Percentiles rank a stretch among this genome's conserved stretches.
Conservation (phyloP, 2,797 vertebrate species). For the Avahi laniger region DNA sequence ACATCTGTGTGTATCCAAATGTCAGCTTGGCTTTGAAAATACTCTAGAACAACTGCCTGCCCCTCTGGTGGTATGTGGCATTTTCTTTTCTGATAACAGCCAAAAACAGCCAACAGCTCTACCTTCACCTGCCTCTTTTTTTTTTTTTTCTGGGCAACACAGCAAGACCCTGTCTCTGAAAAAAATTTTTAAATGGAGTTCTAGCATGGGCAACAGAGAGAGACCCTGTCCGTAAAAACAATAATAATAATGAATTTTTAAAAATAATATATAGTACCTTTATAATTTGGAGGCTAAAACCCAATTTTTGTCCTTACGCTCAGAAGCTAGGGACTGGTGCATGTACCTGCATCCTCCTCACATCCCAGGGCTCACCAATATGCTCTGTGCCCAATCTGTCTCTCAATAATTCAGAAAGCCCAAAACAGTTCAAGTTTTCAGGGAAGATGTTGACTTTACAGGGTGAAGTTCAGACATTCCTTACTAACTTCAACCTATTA, state of each 20-base stretch:
- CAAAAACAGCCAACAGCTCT: background rate
- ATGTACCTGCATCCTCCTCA: background rate
- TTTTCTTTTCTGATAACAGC: conserved; percentile 6
- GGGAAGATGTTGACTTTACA: background rate
- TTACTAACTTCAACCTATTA: background rate
- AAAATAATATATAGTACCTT: background rate
- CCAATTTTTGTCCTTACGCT: background rate
- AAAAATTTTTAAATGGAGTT: too few species aligned
- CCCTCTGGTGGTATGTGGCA: background rate
- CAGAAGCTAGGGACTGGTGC: background rate
- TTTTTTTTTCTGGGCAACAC: too few species aligned
- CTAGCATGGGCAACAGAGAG: too few species aligned
- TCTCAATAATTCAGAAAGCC: background rate
- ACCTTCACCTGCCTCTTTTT: background rate
- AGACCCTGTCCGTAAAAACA: too few species aligned
- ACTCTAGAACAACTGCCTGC: too few species aligned
- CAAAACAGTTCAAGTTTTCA: background rate
- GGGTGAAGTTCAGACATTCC: background rate
- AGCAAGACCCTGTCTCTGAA: too few species aligned
- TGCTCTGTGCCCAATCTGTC: background rate
- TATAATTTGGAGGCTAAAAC: background rate
- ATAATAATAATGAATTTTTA: too few species aligned
- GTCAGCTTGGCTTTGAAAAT: too few species aligned
- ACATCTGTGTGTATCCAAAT: too few species aligned
- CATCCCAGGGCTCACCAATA: background rate